Base-by-base conservation (phyloP, 2,113 vertebrate genomes). In the Labeo rohita region DNA sequence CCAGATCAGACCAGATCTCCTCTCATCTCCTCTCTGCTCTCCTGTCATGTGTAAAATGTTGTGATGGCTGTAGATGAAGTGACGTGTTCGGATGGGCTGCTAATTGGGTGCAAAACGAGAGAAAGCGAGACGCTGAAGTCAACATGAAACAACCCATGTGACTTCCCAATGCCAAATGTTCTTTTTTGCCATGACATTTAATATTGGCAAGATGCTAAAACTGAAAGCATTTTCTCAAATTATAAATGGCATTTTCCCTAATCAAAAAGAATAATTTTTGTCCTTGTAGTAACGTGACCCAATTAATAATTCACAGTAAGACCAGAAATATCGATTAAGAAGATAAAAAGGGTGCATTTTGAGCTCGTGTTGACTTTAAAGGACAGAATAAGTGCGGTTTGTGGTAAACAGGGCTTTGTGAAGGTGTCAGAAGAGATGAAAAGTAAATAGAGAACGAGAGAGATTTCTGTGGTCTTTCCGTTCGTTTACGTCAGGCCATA, bases 341-440 rank as follows among this genome's bases (percentile, higher is more conserved):
- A 4, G 28, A 13, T 18, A 43, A 43, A 10, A 4, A 4, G 28
- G 16, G 36, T 43, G 7, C 7, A 18, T 21, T 72, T 72, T 72
- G 34, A 73, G 39, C 9, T 49, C 9, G 6, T 47, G 63, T 47
- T 74, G 75, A 56, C 49, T 21, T n/a, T 54, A 54, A 78, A 18
- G 28, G 75, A 56, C 15, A 56, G 50, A 39, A 56, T 18, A 36
- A 65, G 39, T 8, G 13, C 1, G 2, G 36, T 52, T 28, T 76
- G 11, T 43, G 36, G 68, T 72, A 21, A 72, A 72, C 34, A 13
- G 16, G 23, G 28, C 39, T 78, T 59, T 39, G 39, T 6, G 52
- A 79, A 79, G 34, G 36, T 59, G 18, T 61, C 34, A 43, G 52
- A 79, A n/a, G 54, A 61, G 52, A 79, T 80, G 56, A 80, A 80